phyloP scores from a whole-genome alignment of 2,113 vertebrate species.

The Ancistrus triradiatus region DNA sequence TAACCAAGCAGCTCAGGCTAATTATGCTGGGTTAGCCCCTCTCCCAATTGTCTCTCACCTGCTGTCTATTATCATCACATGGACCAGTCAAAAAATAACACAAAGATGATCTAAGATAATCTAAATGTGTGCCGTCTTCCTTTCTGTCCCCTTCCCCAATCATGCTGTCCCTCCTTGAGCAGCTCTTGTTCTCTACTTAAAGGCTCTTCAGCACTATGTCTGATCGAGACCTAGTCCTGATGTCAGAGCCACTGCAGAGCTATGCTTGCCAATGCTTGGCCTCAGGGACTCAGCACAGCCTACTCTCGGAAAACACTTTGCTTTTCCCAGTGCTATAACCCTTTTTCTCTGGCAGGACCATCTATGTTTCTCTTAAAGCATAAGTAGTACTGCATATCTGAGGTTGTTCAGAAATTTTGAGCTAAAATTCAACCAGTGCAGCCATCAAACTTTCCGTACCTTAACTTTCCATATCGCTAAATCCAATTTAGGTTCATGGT shows the following conservation, averaged over 20 bases:
- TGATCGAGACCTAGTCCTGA: constrained; percentile 44
- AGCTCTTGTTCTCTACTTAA: constrained; percentile 55
- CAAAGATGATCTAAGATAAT: constrained; percentile 5
- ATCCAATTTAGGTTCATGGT: no score
- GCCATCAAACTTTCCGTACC: no score
- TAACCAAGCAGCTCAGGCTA: constrained; percentile 72
- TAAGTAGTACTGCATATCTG: not conserved
- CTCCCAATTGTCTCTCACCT: constrained; percentile 35
- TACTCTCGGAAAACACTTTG: constrained; percentile 2
- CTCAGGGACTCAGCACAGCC: no score
- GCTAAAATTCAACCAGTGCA: no score
- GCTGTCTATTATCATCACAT: constrained; percentile 8
- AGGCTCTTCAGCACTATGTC: constrained; percentile 51
- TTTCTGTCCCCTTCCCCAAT: constrained; percentile 13
- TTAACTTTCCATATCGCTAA: no score
- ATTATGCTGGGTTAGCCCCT: constrained; percentile 69
- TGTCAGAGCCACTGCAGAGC: constrained; percentile 34
- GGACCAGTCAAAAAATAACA: constrained; percentile 3
- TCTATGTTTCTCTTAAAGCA: not conserved
- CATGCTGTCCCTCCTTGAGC: constrained; percentile 29
- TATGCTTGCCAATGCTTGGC: constrained; percentile 25
- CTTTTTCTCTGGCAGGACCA: not conserved
- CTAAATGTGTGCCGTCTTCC: not conserved
- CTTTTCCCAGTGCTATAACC: constrained; percentile 1
- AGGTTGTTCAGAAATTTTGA: no score